Conservation (phyloP, 2,113 vertebrate species). For the Dipodomys spectabilis region DNA sequence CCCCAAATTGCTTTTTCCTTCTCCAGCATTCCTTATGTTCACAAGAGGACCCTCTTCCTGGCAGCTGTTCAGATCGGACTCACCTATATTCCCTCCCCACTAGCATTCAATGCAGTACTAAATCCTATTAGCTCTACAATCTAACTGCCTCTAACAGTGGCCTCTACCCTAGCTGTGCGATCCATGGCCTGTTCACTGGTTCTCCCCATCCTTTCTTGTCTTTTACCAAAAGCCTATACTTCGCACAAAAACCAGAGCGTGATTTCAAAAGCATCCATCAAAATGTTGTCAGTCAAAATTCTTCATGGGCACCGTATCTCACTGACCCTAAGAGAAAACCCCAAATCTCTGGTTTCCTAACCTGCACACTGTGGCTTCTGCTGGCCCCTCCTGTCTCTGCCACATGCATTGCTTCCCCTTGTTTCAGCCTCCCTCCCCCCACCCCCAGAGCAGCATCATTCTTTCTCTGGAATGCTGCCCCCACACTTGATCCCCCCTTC, state of each 20-base stretch:
- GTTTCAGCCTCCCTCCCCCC: neutral
- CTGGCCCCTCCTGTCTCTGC: neutral
- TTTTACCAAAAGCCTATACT: neutral
- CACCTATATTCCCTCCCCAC: neutral
- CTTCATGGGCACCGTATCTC: neutral
- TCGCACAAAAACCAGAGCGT: neutral
- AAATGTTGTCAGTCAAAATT: neutral
- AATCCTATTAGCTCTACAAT: neutral
- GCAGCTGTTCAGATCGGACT: neutral
- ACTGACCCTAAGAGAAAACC: neutral
- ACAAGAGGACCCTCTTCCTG: neutral
- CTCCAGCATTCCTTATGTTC: neutral
- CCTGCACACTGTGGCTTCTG: neutral
- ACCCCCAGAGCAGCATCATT: too few species aligned
- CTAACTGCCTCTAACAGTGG: neutral
- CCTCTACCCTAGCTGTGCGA: neutral
- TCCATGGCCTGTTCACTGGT: too few species aligned
- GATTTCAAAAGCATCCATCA: neutral
- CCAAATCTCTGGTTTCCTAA: neutral
- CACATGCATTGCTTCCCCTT: neutral
- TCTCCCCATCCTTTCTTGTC: neutral
- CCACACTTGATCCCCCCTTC: neutral
- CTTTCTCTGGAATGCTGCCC: neutral
- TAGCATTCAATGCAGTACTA: neutral
- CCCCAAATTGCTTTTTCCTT: neutral